These are phyloP conservation scores for Limnothrissa miodon DNA, from an alignment of 2,113 vertebrate genomes.

Conservation along the genomic window DNA sequence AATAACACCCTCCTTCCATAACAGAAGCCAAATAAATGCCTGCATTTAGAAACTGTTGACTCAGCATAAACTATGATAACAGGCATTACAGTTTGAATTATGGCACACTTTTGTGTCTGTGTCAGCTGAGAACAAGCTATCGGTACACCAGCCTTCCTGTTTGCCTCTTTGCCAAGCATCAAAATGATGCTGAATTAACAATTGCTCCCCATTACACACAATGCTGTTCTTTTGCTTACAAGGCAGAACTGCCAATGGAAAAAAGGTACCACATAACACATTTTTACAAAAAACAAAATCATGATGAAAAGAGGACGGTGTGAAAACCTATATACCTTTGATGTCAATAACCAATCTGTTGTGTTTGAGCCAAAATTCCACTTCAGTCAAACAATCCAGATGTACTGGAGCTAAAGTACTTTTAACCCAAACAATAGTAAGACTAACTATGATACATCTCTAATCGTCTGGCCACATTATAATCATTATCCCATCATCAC, in stretches of 20 bases:
- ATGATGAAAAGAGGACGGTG: neutral
- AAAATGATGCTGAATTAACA: constrained; percentile 3
- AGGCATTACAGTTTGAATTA: constrained; percentile 1
- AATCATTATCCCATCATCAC: neutral
- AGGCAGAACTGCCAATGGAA: neutral
- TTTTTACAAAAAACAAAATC: neutral
- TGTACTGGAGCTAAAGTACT: neutral
- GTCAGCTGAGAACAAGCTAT: neutral
- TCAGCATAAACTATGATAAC: neutral
- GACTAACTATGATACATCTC: neutral
- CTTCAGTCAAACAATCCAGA: neutral
- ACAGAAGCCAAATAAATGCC: neutral
- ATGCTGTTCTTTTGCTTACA: neutral
- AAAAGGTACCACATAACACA: neutral
- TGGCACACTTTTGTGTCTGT: neutral
- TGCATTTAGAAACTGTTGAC: neutral
- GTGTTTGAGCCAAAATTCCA: neutral
- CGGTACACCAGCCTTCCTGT: neutral
- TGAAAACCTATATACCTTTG: neutral
- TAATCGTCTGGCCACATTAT: neutral
- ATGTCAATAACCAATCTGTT: neutral
- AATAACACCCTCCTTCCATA: constrained; percentile 3
- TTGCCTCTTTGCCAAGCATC: neutral
- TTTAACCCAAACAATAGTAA: neutral
- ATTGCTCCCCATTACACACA: neutral